Evolutionary conservation across 2,888 invertebrate species (phyloP).

Genomic region (Pristionchus arcanus): DNA sequence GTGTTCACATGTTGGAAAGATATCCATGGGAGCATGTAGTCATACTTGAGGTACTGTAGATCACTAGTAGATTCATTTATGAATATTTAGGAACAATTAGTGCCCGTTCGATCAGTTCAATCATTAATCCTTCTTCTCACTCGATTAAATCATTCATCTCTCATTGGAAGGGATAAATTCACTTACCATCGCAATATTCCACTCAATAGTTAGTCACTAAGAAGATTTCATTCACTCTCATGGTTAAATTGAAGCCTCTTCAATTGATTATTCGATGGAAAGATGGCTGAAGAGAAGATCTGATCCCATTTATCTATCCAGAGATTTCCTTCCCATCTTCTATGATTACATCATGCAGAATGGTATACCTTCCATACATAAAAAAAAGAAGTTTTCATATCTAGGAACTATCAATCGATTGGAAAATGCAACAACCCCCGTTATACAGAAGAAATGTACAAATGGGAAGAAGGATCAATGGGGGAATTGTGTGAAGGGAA

Average conservation of each 20-base stretch:
- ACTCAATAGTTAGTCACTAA: background rate
- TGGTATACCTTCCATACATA: background rate
- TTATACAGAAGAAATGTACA: slow-evolving; percentile 13
- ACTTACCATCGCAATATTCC: background rate
- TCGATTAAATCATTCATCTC: background rate
- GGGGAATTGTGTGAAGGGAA: slow-evolving; percentile 49
- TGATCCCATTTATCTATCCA: slow-evolving; percentile 26
- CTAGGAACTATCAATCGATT: slow-evolving; percentile 35
- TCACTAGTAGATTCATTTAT: background rate
- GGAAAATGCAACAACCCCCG: background rate
- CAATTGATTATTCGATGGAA: background rate
- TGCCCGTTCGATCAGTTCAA: slow-evolving; percentile 41
- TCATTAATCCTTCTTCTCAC: slow-evolving; percentile 9
- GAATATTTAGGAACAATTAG: slow-evolving; percentile 29
- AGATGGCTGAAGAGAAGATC: slow-evolving; percentile 39
- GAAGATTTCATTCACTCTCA: background rate
- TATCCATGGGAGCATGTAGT: slow-evolving; percentile 53
- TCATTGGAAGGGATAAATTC: slow-evolving; percentile 45
- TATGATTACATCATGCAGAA: slow-evolving; percentile 43
- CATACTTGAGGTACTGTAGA: slow-evolving; percentile 8
- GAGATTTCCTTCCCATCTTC: slow-evolving; percentile 7
- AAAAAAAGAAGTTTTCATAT: background rate
- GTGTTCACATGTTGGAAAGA: background rate
- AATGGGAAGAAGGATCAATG: slow-evolving; percentile 17
- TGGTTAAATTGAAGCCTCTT: background rate